A percentile compares a stretch with the other conserved stretches of the same genome.
Evolutionary conservation across 2,797 vertebrate species (phyloP).

Genomic region (Champsocephalus esox): DNA sequence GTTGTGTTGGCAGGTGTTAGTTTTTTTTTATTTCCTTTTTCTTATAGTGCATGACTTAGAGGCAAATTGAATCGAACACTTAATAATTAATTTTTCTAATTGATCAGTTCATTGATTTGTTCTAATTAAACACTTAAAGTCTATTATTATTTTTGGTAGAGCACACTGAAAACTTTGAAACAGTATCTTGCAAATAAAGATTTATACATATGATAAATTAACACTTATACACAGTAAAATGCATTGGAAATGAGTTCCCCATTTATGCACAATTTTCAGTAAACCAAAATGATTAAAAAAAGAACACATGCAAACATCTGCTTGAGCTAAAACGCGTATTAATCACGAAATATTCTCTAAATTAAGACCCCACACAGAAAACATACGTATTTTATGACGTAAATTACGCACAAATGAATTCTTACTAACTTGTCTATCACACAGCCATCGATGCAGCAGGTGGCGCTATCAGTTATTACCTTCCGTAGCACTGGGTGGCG

Average conservation of each 20-base stretch:
- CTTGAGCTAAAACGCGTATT: no score
- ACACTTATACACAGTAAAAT: not conserved
- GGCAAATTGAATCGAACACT: not conserved
- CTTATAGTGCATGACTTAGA: not conserved
- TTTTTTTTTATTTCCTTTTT: not conserved
- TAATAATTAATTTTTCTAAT: not conserved
- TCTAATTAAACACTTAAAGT: not conserved
- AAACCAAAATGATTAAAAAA: not conserved
- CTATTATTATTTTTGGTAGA: not conserved
- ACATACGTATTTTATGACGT: no score
- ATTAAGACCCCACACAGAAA: no score
- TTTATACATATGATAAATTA: not conserved
- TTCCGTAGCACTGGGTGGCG: constrained; percentile 57
- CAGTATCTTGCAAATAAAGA: not conserved
- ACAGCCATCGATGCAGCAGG: constrained; percentile 18
- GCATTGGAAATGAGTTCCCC: not conserved
- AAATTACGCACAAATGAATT: no score
- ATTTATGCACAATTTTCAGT: not conserved
- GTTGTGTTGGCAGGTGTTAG: not conserved
- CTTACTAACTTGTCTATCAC: no score
- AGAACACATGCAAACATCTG: no score
- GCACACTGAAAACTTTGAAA: not conserved
- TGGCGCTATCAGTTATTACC: constrained; percentile 3
- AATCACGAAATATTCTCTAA: no score
- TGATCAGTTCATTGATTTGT: not conserved